Conservation (phyloP, 2,888 invertebrate genomes). For the Eristalinus sepulchralis region DNA sequence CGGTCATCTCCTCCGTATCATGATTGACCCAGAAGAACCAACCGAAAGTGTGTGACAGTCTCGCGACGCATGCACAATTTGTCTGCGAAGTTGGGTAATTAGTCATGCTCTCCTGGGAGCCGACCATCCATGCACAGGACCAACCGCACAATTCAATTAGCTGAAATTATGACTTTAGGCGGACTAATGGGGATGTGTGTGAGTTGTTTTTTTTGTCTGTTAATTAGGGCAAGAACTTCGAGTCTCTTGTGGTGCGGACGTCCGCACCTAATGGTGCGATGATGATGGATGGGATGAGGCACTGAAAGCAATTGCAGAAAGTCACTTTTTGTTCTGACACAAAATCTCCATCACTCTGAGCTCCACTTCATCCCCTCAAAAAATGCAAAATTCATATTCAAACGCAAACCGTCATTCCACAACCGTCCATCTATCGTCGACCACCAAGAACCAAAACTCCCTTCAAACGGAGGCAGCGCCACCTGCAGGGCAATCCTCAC, state of each 20-base stretch:
- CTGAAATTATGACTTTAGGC: conserved; percentile 11
- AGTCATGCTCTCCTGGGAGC: conserved; percentile 13
- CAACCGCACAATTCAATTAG: conserved; percentile 26
- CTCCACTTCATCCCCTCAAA: too few relatives aligned
- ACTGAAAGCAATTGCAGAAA: not conserved
- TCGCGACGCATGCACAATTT: not conserved
- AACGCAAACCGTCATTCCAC: not conserved
- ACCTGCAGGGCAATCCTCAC: not conserved
- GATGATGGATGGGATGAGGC: not conserved
- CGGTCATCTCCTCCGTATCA: not conserved
- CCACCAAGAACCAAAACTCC: not conserved
- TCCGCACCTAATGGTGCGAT: not conserved
- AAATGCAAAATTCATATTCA: not conserved
- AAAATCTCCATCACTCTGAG: too few relatives aligned
- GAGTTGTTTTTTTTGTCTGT: not conserved
- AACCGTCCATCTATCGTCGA: not conserved
- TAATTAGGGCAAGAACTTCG: conserved; percentile 36
- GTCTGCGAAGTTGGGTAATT: conserved; percentile 28
- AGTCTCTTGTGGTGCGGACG: not conserved
- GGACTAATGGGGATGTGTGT: not conserved
- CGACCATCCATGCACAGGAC: conserved; percentile 20
- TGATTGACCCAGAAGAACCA: not conserved
- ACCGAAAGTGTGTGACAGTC: not conserved
- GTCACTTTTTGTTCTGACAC: too few relatives aligned
- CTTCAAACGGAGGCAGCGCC: not conserved